These are phyloP conservation scores for Colletes latitarsis DNA, from an alignment of 1,140 invertebrate genomes.

Conservation along the genomic window DNA sequence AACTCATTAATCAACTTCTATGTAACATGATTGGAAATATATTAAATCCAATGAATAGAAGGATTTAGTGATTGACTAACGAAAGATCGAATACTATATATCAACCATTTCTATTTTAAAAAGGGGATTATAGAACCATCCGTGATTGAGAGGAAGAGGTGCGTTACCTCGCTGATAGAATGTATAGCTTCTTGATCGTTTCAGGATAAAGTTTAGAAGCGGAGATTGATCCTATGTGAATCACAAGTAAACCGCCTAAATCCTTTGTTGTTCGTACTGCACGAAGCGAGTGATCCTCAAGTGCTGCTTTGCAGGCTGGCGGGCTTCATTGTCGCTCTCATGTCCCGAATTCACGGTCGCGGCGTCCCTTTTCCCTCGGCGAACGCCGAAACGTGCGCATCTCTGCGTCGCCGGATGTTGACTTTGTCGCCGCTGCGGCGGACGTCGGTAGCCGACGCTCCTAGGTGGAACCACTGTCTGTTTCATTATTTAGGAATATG, in stretches of 20 bases:
- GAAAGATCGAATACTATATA: not conserved
- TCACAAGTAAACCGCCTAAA: constrained; percentile 48
- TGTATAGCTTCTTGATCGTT: constrained; percentile 33
- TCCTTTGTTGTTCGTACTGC: constrained; percentile 39
- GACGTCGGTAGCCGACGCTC: constrained; percentile 42
- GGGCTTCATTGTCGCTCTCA: constrained; percentile 65
- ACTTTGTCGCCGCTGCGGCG: constrained; percentile 62
- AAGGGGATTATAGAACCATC: constrained; percentile 25
- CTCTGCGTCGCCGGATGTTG: constrained; percentile 70
- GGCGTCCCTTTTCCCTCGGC: constrained; percentile 58
- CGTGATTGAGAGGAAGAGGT: constrained; percentile 35
- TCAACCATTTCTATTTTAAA: constrained; percentile 23
- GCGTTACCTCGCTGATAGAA: constrained; percentile 48
- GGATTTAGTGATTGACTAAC: not conserved
- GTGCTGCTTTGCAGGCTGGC: constrained; percentile 41
- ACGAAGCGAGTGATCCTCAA: constrained; percentile 57
- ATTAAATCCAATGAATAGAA: not conserved
- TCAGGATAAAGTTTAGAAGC: constrained; percentile 11
- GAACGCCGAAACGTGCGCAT: constrained; percentile 67
- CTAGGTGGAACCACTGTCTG: constrained; percentile 30
- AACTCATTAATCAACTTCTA: constrained; percentile 1
- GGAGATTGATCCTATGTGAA: constrained; percentile 23
- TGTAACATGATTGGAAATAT: not conserved
- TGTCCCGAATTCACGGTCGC: constrained; percentile 62
- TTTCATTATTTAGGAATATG: constrained; percentile 11